Conservation (phyloP, 2,113 vertebrate genomes). For the Chinchilla lanigera region DNA sequence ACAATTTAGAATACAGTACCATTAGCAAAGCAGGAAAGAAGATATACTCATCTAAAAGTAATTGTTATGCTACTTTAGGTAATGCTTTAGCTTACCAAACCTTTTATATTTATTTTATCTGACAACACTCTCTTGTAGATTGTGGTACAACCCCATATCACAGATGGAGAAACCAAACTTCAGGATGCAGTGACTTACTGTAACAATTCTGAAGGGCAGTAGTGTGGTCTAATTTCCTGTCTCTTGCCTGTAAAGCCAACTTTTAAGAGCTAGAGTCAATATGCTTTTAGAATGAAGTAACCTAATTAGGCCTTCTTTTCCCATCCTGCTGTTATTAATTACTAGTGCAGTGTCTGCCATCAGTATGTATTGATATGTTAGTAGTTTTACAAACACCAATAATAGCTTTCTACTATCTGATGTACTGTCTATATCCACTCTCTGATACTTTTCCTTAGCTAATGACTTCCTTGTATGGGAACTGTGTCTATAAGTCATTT, state of each 20-base stretch:
- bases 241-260: background rate
- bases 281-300: background rate
- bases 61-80: background rate
- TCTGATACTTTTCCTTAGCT: background rate
- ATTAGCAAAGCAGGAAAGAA: background rate
- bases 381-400: background rate
- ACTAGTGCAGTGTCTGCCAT: background rate
- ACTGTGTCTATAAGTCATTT: background rate
- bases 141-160: background rate
- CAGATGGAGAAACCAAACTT: background rate
- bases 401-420: background rate
- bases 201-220: background rate
- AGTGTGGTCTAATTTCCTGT: background rate
- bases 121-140: background rate
- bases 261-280: background rate
- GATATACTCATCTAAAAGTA: background rate
- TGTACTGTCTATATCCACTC: background rate
- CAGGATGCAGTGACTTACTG: background rate
- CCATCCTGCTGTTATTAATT: background rate
- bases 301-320: background rate
- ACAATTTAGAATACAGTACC: background rate
- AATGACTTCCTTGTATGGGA: background rate
- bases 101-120: background rate
- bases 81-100: background rate
- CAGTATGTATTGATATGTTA: background rate